Evolutionary conservation across 30 jellyfish, hydroid and myxozoan genomes (phyloP).

Genomic region (Cassiopea xamachana): DNA sequence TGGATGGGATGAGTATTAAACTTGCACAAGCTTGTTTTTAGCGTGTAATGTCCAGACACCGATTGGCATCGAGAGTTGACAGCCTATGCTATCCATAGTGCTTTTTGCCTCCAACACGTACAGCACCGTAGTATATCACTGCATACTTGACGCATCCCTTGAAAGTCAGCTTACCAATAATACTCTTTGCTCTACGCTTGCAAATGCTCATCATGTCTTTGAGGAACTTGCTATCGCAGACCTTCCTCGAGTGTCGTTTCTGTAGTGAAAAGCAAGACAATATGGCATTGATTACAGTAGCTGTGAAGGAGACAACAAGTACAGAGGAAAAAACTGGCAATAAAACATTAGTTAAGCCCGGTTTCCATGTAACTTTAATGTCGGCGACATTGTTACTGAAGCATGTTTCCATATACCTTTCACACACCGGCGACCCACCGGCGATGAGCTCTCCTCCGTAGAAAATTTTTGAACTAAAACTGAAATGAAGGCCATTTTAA

Average conservation of each 20-base stretch:
- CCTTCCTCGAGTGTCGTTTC: conserved; percentile 38
- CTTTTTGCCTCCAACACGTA: conserved; percentile 25
- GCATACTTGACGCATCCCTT: conserved; percentile 16
- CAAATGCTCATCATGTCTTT: conserved; percentile 20
- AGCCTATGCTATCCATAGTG: conserved; percentile 14
- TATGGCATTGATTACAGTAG: too few relatives aligned
- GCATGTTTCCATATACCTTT: too few relatives aligned
- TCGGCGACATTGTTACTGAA: too few relatives aligned
- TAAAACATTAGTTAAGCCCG: too few relatives aligned
- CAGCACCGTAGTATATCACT: conserved; percentile 19
- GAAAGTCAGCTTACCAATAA: conserved; percentile 23
- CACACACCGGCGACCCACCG: too few relatives aligned
- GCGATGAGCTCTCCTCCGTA: too few relatives aligned
- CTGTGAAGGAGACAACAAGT: too few relatives aligned
- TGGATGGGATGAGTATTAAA: too few relatives aligned
- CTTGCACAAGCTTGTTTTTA: not conserved
- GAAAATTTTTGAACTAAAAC: too few relatives aligned
- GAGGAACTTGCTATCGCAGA: conserved; percentile 37
- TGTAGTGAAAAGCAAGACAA: not conserved
- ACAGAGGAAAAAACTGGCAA: too few relatives aligned
- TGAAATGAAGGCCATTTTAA: too few relatives aligned
- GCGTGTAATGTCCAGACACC: not conserved
- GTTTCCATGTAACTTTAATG: too few relatives aligned
- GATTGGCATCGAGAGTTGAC: not conserved
- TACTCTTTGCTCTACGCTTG: conserved; percentile 23